Evolutionary conservation across 2,888 invertebrate species (phyloP).

Genomic region (Lobophora halterata): DNA sequence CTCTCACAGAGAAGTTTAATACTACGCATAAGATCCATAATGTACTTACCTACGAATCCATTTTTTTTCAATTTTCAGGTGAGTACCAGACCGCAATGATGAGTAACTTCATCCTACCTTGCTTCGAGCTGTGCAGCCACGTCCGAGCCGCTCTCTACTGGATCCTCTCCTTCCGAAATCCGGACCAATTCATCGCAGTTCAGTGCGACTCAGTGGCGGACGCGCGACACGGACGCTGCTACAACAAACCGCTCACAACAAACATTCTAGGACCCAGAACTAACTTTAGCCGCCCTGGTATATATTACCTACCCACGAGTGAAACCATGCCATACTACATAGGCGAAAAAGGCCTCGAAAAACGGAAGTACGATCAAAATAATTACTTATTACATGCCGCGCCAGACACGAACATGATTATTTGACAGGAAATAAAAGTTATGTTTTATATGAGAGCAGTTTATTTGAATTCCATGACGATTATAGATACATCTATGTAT

Average conservation of each 20-base stretch:
- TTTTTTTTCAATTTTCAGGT: constrained; percentile 42
- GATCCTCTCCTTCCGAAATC: constrained; percentile 46
- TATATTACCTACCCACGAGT: constrained; percentile 61
- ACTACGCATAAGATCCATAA: too few species aligned
- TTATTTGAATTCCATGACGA: constrained; percentile 52
- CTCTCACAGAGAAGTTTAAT: too few species aligned
- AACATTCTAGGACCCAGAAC: constrained; percentile 61
- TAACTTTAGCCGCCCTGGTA: constrained; percentile 57
- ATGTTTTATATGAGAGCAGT: constrained; percentile 43
- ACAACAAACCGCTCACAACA: constrained; percentile 35
- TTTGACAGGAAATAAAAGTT: constrained; percentile 42
- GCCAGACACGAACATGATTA: constrained; percentile 53
- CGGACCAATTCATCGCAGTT: constrained; percentile 56
- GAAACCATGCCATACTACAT: constrained; percentile 53
- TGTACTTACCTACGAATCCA: too few species aligned
- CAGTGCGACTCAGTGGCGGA: constrained; percentile 51
- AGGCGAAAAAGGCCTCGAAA: constrained; percentile 50
- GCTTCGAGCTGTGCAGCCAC: constrained; percentile 67
- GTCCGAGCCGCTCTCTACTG: constrained; percentile 60
- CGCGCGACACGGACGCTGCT: constrained; percentile 59
- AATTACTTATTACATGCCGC: constrained; percentile 51
- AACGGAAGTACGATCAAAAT: constrained; percentile 46
- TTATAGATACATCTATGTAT: too few species aligned
- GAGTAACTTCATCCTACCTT: constrained; percentile 59
- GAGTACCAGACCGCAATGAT: constrained; percentile 61